Conservation (phyloP, 2,888 invertebrate species). For the Graphium colonna region DNA sequence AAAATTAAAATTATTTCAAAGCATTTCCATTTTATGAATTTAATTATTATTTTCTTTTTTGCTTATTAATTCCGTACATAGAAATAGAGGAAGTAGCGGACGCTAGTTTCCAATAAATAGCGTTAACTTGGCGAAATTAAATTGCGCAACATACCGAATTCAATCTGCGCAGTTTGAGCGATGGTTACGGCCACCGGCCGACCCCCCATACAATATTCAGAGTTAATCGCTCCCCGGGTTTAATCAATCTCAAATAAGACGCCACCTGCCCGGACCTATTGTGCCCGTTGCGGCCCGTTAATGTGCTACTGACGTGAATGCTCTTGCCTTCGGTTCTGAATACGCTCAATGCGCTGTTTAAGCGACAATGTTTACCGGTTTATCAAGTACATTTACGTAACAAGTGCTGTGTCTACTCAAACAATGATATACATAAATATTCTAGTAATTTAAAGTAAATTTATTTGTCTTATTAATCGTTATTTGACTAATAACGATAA, state of each 20-base stretch:
- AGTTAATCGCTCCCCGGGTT: conserved; percentile 30
- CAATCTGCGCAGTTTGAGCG: conserved; percentile 2
- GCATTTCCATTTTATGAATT: no score
- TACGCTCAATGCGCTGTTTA: background rate
- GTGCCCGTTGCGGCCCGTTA: conserved; percentile 5
- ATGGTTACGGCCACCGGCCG: background rate
- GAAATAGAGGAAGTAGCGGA: background rate
- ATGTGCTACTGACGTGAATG: conserved; percentile 10
- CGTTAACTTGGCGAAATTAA: background rate
- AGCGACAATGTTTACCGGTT: conserved; percentile 1
- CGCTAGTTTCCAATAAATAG: background rate
- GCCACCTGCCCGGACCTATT: conserved; percentile 24
- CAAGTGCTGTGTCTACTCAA: no score
- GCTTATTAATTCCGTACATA: background rate
- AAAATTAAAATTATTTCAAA: no score
- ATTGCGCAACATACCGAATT: background rate
- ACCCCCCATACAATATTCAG: conserved; percentile 20
- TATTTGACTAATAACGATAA: no score
- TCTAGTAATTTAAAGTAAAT: no score
- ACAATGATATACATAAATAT: no score
- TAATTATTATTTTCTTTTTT: no score
- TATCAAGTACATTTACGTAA: background rate
- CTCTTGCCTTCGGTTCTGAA: conserved; percentile 1
- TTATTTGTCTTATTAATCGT: no score
- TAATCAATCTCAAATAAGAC: conserved; percentile 32